These are phyloP conservation scores for Tokudaia tokunoshimensis DNA, from an alignment of 2,797 vertebrate species.

Conservation along the genomic window DNA sequence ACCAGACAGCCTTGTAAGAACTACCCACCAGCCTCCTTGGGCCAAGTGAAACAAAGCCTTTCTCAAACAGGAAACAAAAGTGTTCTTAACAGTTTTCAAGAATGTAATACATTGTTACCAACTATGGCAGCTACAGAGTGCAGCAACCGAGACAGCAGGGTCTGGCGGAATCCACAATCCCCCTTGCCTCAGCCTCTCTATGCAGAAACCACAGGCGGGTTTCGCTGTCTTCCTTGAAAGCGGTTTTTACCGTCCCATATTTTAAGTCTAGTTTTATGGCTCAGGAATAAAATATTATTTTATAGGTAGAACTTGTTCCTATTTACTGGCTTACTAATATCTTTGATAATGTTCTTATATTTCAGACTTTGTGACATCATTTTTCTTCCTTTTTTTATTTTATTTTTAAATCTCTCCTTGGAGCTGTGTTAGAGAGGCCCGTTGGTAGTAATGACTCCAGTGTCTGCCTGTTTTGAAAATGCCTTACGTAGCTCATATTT, in stretches of 20 bases:
- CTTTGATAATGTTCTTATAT: neutral
- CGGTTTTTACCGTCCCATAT: neutral
- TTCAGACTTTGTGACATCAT: slow-evolving; percentile 21
- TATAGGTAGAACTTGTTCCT: neutral
- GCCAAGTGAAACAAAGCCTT: slow-evolving; percentile 70
- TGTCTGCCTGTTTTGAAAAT: slow-evolving; percentile 18
- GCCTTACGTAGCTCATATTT: slow-evolving; percentile 12
- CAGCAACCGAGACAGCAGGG: neutral
- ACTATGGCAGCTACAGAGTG: neutral
- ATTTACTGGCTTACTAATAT: neutral
- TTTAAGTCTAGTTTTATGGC: slow-evolving; percentile 20
- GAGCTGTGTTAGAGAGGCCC: neutral
- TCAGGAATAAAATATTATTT: neutral
- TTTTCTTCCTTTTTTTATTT: slow-evolving; percentile 5
- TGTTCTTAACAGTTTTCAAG: neutral
- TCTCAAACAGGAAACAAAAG: slow-evolving; percentile 4
- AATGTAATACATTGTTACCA: neutral
- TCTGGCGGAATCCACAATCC: neutral
- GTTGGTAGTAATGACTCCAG: neutral
- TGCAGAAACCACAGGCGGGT: neutral
- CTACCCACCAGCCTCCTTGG: neutral
- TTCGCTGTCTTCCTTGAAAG: neutral
- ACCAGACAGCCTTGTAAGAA: slow-evolving; percentile 12
- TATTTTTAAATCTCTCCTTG: neutral
- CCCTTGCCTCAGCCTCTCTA: neutral